These are phyloP conservation scores for Pammene fasciana DNA, from an alignment of 2,888 invertebrate genomes.

Conservation along the genomic window DNA sequence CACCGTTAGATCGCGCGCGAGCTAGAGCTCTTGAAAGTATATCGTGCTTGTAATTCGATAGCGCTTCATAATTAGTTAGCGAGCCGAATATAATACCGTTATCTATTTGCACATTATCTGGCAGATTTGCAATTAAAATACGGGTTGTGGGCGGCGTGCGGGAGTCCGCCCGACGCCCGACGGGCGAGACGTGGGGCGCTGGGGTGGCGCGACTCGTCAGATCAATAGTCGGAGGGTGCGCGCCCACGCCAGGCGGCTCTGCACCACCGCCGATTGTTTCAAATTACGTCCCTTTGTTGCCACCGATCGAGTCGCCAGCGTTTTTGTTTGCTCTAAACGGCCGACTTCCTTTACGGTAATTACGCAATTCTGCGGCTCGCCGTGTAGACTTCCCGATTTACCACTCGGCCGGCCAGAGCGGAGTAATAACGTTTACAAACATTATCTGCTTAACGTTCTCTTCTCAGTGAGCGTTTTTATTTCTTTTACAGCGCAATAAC, in stretches of 20 bases:
- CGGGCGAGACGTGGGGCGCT: conserved; percentile 60
- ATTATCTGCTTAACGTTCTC: conserved; percentile 41
- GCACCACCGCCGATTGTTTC: conserved; percentile 81
- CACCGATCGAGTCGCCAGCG: conserved; percentile 78
- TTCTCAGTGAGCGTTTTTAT: conserved; percentile 9
- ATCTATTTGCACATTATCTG: conserved; percentile 83
- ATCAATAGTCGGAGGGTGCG: conserved; percentile 81
- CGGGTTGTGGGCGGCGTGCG: conserved; percentile 64
- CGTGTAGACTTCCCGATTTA: conserved; percentile 67
- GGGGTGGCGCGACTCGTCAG: conserved; percentile 67
- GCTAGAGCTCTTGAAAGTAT: conserved; percentile 49
- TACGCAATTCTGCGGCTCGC: conserved; percentile 76
- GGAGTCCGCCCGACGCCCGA: conserved; percentile 52
- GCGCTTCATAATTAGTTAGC: conserved; percentile 77
- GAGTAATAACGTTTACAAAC: conserved; percentile 59
- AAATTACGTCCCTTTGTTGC: conserved; percentile 82
- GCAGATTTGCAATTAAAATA: conserved; percentile 84
- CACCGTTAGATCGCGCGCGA: conserved; percentile 29
- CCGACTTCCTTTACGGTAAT: conserved; percentile 81
- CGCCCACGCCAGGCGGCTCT: conserved; percentile 73
- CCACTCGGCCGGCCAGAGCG: conserved; percentile 45
- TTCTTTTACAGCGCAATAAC: conserved; percentile 2
- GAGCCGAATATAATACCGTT: conserved; percentile 79
- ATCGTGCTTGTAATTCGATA: conserved; percentile 63
- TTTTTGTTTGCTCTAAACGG: conserved; percentile 80